These are phyloP conservation scores for Meriones unguiculatus DNA, from an alignment of 2,113 vertebrate genomes.

Conservation along the genomic window DNA sequence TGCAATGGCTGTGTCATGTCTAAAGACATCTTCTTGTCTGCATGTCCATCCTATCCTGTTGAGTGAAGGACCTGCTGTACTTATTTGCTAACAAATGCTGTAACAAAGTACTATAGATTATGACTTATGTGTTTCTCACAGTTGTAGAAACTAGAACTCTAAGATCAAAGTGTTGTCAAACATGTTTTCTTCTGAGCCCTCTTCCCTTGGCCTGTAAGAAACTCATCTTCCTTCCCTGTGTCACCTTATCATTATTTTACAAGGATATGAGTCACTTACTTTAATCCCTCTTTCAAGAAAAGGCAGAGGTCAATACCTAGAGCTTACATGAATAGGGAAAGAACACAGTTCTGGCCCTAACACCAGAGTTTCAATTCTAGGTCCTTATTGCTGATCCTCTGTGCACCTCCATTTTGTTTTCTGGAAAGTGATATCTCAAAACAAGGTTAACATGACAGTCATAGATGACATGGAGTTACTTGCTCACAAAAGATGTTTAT, in stretches of 20 bases:
- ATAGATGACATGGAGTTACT: neutral
- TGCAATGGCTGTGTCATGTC: neutral
- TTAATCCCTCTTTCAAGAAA: neutral
- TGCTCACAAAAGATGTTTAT: too few species aligned
- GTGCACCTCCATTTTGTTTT: neutral
- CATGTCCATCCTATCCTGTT: neutral
- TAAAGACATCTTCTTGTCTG: neutral
- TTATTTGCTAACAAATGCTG: neutral
- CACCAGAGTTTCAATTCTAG: neutral
- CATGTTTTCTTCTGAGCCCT: too few species aligned
- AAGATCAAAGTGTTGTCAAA: neutral
- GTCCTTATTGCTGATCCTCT: neutral
- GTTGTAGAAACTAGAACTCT: neutral
- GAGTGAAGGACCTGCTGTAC: neutral
- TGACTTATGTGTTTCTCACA: neutral
- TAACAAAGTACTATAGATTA: neutral
- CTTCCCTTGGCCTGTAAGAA: neutral
- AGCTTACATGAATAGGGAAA: rapidly evolving
- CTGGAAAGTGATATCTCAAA: neutral
- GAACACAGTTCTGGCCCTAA: neutral
- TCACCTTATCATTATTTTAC: neutral
- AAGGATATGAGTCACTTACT: neutral
- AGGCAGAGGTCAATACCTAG: neutral
- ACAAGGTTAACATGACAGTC: rapidly evolving
- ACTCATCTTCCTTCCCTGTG: neutral